A percentile compares a stretch with the other conserved stretches of the same genome.
Evolutionary conservation across 2,797 vertebrate genomes (phyloP).

Genomic region (Phoebastria nigripes): DNA sequence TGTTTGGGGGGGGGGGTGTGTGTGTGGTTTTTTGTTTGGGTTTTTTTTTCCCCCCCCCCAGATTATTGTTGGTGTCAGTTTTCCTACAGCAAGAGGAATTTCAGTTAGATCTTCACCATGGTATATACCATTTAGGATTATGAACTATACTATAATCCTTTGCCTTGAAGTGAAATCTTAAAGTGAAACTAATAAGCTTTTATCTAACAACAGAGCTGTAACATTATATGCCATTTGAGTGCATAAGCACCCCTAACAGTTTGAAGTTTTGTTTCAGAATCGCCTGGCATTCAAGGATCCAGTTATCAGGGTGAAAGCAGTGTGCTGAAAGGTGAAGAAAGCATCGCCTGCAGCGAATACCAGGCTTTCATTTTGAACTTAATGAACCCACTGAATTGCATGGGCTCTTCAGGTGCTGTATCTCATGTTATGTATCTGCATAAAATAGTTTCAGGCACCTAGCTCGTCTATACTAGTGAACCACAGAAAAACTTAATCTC

Average conservation of each 20-base stretch:
- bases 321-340: not conserved
- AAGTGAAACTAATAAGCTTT: not conserved
- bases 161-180: not conserved
- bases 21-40: no score
- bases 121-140: not conserved
- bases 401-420: not conserved
- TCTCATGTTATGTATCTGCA: not conserved
- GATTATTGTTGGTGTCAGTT: not conserved
- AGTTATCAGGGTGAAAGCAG: not conserved
- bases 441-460: not conserved
- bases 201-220: not conserved
- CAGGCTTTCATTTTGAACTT: not conserved
- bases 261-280: not conserved
- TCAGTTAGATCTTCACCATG: not conserved
- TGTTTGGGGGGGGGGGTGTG: not conserved
- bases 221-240: not conserved
- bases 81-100: not conserved
- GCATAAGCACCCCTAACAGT: not conserved
- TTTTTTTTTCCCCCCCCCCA: not conserved
- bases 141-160: not conserved
- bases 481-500: not conserved
- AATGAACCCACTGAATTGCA: not conserved
- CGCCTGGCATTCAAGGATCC: not conserved
- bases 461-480: not conserved
- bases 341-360: fast-evolving